phyloP scores from a whole-genome alignment of 2,113 vertebrate genomes.

The Psephotus haematonotus region DNA sequence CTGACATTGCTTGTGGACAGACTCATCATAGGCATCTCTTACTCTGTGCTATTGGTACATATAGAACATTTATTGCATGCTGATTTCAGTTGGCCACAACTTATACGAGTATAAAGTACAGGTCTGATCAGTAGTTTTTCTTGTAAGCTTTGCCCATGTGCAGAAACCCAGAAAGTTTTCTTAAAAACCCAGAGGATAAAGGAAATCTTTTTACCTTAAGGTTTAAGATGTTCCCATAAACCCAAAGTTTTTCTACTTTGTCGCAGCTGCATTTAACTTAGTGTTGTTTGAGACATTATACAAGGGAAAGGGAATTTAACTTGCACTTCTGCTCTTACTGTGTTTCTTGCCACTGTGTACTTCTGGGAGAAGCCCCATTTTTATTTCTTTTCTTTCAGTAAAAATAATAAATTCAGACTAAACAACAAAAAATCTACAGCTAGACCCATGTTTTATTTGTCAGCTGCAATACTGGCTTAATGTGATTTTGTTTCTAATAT shows the following conservation, averaged over 20 bases:
- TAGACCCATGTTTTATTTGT: conserved; percentile 35
- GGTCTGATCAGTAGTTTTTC: neutral
- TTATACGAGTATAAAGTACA: neutral
- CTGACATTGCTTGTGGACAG: neutral
- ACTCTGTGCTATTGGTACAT: neutral
- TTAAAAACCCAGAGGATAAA: neutral
- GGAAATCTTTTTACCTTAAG: neutral
- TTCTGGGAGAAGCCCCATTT: neutral
- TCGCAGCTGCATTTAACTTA: neutral
- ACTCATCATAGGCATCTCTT: neutral
- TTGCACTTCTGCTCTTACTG: neutral
- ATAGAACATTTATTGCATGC: neutral
- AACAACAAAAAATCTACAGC: neutral
- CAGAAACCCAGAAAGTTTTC: neutral
- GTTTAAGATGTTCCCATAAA: neutral
- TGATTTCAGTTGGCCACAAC: neutral
- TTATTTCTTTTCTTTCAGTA: neutral
- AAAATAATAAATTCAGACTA: conserved; percentile 12
- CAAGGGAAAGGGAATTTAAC: neutral
- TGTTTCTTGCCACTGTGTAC: neutral
- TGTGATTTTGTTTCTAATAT: conserved; percentile 56
- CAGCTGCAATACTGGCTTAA: conserved; percentile 23
- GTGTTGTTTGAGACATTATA: neutral
- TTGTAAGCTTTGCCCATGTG: neutral
- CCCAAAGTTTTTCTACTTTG: neutral